These are phyloP conservation scores for Eulimnadia texana DNA, from an alignment of 1,140 invertebrate genomes.

Conservation along the genomic window DNA sequence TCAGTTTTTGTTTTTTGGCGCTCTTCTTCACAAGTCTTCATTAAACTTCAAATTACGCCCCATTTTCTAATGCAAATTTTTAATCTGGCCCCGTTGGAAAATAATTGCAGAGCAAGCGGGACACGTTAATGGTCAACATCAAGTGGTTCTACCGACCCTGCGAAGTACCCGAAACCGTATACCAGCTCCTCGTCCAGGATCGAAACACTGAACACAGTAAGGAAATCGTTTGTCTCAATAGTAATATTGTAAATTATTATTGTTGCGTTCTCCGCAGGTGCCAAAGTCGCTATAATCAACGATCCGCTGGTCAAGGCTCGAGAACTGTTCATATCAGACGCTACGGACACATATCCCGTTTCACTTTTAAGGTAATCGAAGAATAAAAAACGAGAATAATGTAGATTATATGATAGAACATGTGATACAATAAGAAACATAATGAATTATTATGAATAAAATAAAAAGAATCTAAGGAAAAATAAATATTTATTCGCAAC, in stretches of 20 bases:
- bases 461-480: not conserved
- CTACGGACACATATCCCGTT: constrained; percentile 38
- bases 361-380: constrained; percentile 31
- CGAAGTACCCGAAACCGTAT: constrained; percentile 37
- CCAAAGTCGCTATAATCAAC: constrained; percentile 27
- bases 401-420: no score
- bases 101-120: constrained; percentile 33
- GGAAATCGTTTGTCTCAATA: not conserved
- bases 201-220: constrained; percentile 26
- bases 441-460: no score
- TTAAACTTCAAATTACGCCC: no score
- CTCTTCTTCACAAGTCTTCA: no score
- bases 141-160: constrained; percentile 34
- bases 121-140: constrained; percentile 34
- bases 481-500: no score
- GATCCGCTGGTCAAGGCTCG: constrained; percentile 31
- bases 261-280: constrained; percentile 15
- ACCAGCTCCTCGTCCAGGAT: constrained; percentile 36
- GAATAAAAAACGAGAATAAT: not conserved
- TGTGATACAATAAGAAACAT: no score
- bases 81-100: no score
- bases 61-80: no score
- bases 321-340: constrained; percentile 38
- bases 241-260: not conserved
- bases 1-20: no score